Base-by-base conservation (phyloP, 2,888 invertebrate species). In the Tetranychus truncatus region DNA sequence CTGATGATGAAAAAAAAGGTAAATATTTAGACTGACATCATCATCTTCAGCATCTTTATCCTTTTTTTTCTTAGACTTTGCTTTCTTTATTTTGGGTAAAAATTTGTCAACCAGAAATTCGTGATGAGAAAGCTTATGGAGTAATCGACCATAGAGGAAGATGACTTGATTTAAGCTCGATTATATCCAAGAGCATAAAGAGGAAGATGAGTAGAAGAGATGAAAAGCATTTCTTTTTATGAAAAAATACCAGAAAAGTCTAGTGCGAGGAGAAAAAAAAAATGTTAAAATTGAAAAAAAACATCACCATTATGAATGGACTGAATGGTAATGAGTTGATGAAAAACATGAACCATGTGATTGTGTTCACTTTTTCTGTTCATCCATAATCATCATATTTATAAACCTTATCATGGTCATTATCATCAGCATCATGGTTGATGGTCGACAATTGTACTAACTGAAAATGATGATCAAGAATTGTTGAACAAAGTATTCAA, bases 101-200 rank as follows among this genome's bases (percentile, higher is more conserved):
- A 55, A 55, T 55, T 55, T 55, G 55, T 55, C 55, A 55, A 55
- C 55, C 55, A 55, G 55, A 55, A 55, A 55, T 55, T 55, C 55
- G 55, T 55, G 55, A 55, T 55, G 55, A 55, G 55, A 55, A 55
- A 55, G 55, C 55, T 55, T 55, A 55, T 55, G 55, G 55, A 55
- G 55, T 55, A 55, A 55, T 55, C 55, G 55, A 55, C 55, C 55
- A 55, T 55, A 55, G 55, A 55, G 55, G 55, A 55, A 15, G 55
- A 55, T 55, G 55, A 55, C 55, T 55, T 55, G 55, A 55, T 55
- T 55, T 15, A 15, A 15, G 1, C 55, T 55, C 55, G 55, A 55
- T 55, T 55, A 15, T 15, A 15, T 15, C 9, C 55, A 55, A 55
- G 55, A 55, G 55, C 2, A 15, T 67, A 67, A n/a, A 67, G 67